Conservation (phyloP, 2,113 vertebrate genomes). For the Glaucomys volans region DNA sequence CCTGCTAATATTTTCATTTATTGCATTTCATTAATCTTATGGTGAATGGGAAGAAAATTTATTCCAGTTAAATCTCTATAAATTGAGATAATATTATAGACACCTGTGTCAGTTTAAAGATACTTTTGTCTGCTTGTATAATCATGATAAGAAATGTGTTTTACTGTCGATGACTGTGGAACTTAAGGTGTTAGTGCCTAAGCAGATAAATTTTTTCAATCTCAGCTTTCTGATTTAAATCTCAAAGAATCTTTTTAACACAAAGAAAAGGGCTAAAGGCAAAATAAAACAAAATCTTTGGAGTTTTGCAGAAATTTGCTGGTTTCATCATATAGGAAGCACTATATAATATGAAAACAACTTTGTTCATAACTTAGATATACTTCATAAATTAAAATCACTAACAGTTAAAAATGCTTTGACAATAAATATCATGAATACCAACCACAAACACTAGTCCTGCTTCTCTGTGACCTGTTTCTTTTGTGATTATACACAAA, state of each 20-base stretch:
- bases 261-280: neutral
- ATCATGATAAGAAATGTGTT: neutral
- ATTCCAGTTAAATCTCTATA: neutral
- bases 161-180: neutral
- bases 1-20: neutral
- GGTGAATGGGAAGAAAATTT: neutral
- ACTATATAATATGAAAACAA: neutral
- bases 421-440: neutral
- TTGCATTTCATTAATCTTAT: neutral
- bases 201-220: neutral
- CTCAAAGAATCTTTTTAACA: neutral
- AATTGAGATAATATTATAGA: neutral
- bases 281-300: neutral
- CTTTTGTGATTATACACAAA: neutral
- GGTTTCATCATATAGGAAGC: neutral
- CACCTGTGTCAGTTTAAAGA: neutral
- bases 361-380: conserved; percentile 26
- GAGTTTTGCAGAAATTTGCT: neutral
- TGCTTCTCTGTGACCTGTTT: neutral
- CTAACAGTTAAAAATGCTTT: conserved; percentile 23
- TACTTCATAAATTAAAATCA: neutral
- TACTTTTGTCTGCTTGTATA: neutral
- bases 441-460: neutral
- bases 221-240: neutral
- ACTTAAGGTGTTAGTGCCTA: neutral